These are phyloP conservation scores for Palythoa caribaeorum DNA, from an alignment of 92 coral and sea anemone genomes.

Conservation along the genomic window DNA sequence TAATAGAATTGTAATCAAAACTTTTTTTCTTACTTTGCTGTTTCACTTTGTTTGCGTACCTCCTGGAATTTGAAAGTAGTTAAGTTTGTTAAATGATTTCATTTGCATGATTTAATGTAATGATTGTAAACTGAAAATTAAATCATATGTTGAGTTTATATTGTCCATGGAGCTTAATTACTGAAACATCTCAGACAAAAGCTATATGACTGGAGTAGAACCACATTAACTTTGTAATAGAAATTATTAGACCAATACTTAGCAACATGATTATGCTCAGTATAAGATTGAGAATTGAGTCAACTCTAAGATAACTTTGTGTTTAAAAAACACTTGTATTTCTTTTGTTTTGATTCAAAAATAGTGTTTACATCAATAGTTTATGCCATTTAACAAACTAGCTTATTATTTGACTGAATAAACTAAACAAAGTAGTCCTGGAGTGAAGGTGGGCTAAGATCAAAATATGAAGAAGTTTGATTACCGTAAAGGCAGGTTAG, in stretches of 20 bases:
- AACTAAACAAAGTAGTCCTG: conserved; percentile 36
- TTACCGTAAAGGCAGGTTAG: conserved; percentile 39
- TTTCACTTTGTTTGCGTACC: conserved; percentile 25
- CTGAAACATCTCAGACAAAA: conserved; percentile 39
- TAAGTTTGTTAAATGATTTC: conserved; percentile 35
- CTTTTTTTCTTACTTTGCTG: conserved; percentile 31
- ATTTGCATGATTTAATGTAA: background rate
- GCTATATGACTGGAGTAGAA: conserved; percentile 39
- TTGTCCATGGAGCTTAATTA: conserved; percentile 39
- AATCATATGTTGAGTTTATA: conserved; percentile 21
- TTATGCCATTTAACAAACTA: conserved; percentile 15
- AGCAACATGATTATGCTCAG: conserved; percentile 19
- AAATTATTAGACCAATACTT: conserved; percentile 18
- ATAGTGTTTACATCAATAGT: conserved; percentile 24
- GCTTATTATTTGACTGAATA: conserved; percentile 3
- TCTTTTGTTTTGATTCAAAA: background rate
- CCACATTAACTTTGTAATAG: conserved; percentile 41
- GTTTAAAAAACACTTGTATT: conserved; percentile 13
- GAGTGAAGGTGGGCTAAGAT: conserved; percentile 38
- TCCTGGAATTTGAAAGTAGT: conserved; percentile 34
- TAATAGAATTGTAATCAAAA: conserved; percentile 37
- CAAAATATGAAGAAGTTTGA: conserved; percentile 32
- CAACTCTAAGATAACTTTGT: conserved; percentile 28
- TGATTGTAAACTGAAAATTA: conserved; percentile 16
- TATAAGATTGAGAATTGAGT: conserved; percentile 16